phyloP scores from a whole-genome alignment of 2,888 invertebrate genomes.

The Pseudococcus viburni region DNA sequence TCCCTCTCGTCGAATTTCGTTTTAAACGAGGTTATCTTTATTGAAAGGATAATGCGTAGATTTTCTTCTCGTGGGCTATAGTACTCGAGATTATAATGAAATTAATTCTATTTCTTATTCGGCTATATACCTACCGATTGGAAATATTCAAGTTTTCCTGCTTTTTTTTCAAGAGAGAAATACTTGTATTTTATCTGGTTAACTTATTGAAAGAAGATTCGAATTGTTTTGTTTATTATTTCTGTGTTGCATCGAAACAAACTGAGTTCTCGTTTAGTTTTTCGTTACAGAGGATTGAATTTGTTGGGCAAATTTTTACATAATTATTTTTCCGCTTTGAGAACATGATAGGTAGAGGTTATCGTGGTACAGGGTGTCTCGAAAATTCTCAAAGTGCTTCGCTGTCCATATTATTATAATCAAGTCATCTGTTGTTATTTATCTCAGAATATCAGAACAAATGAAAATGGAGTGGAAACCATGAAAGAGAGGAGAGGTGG shows the following conservation, averaged over 20 bases:
- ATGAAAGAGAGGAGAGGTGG: too few relatives aligned
- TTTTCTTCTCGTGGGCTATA: not conserved
- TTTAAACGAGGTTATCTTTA: not conserved
- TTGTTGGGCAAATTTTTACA: not conserved
- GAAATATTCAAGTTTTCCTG: not conserved
- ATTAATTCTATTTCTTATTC: constrained; percentile 3
- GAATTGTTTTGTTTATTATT: not conserved
- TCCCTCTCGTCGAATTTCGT: not conserved
- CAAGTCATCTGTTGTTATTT: too few relatives aligned
- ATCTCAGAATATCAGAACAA: too few relatives aligned
- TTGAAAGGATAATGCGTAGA: not conserved
- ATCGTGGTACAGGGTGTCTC: not conserved
- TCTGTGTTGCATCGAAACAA: not conserved
- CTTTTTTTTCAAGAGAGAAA: not conserved
- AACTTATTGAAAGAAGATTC: not conserved
- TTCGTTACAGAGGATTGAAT: not conserved
- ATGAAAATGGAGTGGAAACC: too few relatives aligned
- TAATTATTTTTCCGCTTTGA: not conserved
- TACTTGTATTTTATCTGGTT: not conserved
- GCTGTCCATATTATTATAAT: too few relatives aligned
- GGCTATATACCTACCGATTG: not conserved
- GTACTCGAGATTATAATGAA: not conserved
- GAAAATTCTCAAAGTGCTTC: not conserved
- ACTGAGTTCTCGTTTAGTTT: not conserved
- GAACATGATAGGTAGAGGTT: not conserved